Base-by-base conservation (phyloP, 2,113 vertebrate species). In the Procavia capensis region DNA sequence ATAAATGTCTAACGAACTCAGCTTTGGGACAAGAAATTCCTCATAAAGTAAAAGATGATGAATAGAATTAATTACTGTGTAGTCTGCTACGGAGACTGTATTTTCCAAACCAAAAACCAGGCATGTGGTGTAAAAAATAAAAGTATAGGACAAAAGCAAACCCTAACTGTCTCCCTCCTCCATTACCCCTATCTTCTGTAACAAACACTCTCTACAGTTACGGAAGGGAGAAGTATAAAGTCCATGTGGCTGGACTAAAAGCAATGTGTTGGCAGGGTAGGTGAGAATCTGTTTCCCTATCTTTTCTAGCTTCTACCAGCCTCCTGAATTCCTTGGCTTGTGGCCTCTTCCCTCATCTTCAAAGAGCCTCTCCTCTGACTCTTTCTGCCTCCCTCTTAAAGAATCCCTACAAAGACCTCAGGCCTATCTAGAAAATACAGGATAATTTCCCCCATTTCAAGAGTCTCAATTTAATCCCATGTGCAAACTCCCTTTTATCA, bases 111-210 rank as follows among this genome's bases (percentile, higher is more conserved):
- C n/a, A 39, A 79, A 74, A 66, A 31, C 45, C 6, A 74, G 72
- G 47, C 36, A 39, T 4, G 34, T 22, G 27, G 34, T 81, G 25
- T 85, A 78, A 95, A 85, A 76, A 63, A 7, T n/a, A 74, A 92
- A 87, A 81, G 29, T 68, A 66, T 8, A 85, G 8, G 64, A 61
- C 36, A 89, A 85, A 78, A 70, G n/a, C n/a, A n/a, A n/a, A n/a
- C n/a, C n/a, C n/a, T n/a, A n/a, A n/a, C n/a, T n/a, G n/a, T n/a
- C 31, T 17, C 20, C 7, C 6, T 3, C 10, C 36, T 9, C 1
- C 1, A 0, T 45, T 7, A 25, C 36, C 64, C 54, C 6, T 7
- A 19, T 11, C 3, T 4, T 4, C 27, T 66, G 64, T 31, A 34
- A 16, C 34, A 66, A 31, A 3, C n/a, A 68, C n/a, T 19, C 66